A percentile compares a stretch with the other conserved stretches of the same genome.
These are phyloP conservation scores for Tokudaia muenninki DNA, from an alignment of 2,797 vertebrate species.

Conservation along the genomic window DNA sequence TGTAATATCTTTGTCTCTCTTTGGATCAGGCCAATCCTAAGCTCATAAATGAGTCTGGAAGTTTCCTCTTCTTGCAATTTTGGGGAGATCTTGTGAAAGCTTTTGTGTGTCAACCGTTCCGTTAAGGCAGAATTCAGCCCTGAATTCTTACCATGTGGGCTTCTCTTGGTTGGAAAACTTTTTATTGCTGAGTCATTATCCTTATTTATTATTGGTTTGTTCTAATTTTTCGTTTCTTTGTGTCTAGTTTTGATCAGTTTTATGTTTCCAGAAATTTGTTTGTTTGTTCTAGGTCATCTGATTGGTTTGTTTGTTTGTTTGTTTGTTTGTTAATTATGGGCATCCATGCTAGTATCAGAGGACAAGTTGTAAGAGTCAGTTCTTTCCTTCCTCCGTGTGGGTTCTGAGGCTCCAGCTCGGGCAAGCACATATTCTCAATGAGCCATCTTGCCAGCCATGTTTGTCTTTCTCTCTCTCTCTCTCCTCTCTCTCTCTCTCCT, in stretches of 20 bases:
- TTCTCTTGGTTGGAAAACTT: background rate
- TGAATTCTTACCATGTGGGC: background rate
- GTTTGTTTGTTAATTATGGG: no score
- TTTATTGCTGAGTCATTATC: background rate
- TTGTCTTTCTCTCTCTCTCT: no score
- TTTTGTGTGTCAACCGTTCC: background rate
- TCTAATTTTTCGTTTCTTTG: background rate
- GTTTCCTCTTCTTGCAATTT: background rate
- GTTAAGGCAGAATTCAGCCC: background rate
- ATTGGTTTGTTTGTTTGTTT: no score
- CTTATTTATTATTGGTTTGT: background rate
- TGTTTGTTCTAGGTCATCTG: background rate
- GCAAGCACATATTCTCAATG: background rate
- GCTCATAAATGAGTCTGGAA: background rate
- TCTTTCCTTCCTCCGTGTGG: no score
- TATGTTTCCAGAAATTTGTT: background rate
- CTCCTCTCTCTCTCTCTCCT: no score
- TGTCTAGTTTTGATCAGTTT: background rate
- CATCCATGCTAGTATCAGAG: no score
- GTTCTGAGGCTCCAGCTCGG: no score
- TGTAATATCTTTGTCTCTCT: background rate
- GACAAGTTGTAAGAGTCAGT: no score
- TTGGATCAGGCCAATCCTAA: background rate
- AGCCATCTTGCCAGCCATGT: background rate
- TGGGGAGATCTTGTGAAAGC: background rate